Conservation (phyloP, 2,888 invertebrate genomes). For the Pseudanteris insignis region DNA sequence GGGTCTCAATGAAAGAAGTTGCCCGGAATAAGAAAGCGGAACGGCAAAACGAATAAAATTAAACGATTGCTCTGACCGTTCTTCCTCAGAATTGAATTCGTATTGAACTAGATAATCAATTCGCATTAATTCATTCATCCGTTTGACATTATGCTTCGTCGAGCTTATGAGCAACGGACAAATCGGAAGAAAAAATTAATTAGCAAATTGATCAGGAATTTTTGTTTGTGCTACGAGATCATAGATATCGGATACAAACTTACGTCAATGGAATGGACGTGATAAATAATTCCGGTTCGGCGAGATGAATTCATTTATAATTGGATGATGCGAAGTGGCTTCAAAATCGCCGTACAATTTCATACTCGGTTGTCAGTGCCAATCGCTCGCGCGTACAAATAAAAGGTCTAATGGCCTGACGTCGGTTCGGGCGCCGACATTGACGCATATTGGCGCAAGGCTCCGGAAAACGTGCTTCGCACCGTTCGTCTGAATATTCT, state of each 20-base stretch:
- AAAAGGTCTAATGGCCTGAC: slow-evolving; percentile 14
- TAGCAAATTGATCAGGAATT: slow-evolving; percentile 4
- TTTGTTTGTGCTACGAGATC: not conserved
- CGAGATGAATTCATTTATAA: slow-evolving; percentile 13
- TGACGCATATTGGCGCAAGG: slow-evolving; percentile 13
- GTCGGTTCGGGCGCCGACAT: slow-evolving; percentile 1
- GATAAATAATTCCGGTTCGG: slow-evolving; percentile 3
- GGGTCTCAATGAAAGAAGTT: too few relatives aligned
- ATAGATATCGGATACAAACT: slow-evolving; percentile 1
- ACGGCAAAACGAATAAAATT: too few relatives aligned
- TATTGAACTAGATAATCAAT: too few relatives aligned
- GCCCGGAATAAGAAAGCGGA: too few relatives aligned
- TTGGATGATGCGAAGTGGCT: slow-evolving; percentile 4
- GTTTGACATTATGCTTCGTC: too few relatives aligned
- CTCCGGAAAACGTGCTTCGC: not conserved
- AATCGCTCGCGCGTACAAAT: slow-evolving; percentile 2
- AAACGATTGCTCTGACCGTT: not conserved
- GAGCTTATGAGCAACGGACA: not conserved
- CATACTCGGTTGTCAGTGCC: slow-evolving; percentile 11
- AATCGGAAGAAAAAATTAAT: not conserved
- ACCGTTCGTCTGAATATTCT: too few relatives aligned
- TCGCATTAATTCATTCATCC: too few relatives aligned
- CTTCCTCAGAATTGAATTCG: too few relatives aligned
- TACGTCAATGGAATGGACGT: slow-evolving; percentile 10
- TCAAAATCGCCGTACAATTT: slow-evolving; percentile 12